phyloP scores from a whole-genome alignment of 2,113 vertebrate species.

The Macrotis lagotis region DNA sequence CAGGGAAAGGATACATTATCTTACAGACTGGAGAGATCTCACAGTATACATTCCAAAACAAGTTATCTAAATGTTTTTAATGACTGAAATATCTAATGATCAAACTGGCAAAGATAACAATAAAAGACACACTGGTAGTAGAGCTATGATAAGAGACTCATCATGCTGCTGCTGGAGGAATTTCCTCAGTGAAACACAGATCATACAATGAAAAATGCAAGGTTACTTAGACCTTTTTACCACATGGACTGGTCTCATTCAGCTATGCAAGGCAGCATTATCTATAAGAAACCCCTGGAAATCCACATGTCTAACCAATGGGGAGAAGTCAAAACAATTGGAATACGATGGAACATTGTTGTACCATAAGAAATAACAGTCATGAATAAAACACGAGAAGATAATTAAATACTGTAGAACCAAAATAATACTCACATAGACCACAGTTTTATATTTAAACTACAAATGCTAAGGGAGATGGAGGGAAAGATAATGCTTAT shows the following conservation, averaged over 20 bases:
- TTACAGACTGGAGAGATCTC: background rate
- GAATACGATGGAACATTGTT: background rate
- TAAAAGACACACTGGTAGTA: background rate
- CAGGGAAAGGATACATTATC: background rate
- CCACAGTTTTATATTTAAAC: background rate
- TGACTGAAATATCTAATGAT: background rate
- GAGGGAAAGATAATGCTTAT: background rate
- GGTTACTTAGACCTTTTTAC: background rate
- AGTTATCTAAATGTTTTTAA: background rate
- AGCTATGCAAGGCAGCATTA: background rate
- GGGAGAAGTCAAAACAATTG: background rate
- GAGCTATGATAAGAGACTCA: background rate
- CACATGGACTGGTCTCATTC: too few species aligned
- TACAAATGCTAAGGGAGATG: background rate
- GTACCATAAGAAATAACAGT: background rate
- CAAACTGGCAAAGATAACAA: background rate
- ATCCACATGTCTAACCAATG: background rate
- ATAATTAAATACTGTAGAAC: background rate
- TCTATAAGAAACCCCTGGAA: background rate
- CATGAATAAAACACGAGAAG: background rate
- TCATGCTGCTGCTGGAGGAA: background rate
- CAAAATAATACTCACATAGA: background rate
- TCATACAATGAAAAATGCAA: background rate
- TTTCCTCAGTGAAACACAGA: background rate
- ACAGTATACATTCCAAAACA: background rate